Percentiles rank a stretch among this genome's conserved stretches.
These are phyloP conservation scores for Boloria selene DNA, from an alignment of 2,888 invertebrate genomes.

Conservation along the genomic window DNA sequence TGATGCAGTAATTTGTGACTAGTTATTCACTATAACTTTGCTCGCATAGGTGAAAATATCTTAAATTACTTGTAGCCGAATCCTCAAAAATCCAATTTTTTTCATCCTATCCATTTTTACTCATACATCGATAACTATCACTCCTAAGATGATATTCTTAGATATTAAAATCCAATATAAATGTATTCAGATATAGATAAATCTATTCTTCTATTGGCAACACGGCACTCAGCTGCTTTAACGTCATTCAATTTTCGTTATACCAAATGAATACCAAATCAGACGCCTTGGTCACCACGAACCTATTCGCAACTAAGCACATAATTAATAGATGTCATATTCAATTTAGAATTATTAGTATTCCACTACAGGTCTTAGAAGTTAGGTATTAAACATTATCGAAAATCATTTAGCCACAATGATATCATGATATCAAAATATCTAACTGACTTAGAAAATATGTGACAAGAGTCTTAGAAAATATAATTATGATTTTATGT, in stretches of 20 bases:
- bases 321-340: conserved; percentile 74
- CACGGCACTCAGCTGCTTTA: conserved; percentile 1
- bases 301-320: conserved; percentile 55
- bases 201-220: not conserved
- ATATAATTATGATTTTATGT: no score
- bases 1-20: no score
- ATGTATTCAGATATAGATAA: not conserved
- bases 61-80: no score
- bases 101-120: no score
- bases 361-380: conserved; percentile 32
- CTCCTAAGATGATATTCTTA: not conserved
- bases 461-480: no score
- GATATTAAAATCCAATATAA: no score
- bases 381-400: conserved; percentile 16
- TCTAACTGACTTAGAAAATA: no score
- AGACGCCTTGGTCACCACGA: conserved; percentile 34
- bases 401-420: not conserved
- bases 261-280: conserved; percentile 22
- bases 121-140: no score
- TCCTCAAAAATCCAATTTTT: no score
- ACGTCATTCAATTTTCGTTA: conserved; percentile 22
- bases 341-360: conserved; percentile 66
- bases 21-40: no score
- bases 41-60: no score
- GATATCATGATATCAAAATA: not conserved